Conservation (phyloP, 2,888 invertebrate genomes). For the Nephrotoma flavescens region DNA sequence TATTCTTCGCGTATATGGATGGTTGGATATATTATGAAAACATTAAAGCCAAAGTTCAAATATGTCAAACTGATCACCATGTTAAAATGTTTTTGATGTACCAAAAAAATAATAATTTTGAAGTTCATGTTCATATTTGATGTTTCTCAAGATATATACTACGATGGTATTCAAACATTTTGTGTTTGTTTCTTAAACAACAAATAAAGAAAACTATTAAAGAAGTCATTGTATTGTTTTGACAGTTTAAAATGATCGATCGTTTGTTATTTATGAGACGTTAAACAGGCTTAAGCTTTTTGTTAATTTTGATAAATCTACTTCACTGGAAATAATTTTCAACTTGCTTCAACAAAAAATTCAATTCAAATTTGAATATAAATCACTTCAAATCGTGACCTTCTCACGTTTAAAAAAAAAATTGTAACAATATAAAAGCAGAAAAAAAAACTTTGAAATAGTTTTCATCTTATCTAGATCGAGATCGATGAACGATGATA, state of each 20-base stretch:
- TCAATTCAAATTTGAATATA: background rate
- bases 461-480: background rate
- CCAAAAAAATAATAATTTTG: background rate
- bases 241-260: background rate
- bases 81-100: background rate
- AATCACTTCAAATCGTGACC: background rate
- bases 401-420: background rate
- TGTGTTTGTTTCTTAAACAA: background rate
- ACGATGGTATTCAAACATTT: background rate
- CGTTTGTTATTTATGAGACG: background rate
- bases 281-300: background rate
- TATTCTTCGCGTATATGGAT: background rate
- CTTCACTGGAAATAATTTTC: background rate
- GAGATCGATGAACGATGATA: background rate
- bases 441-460: background rate
- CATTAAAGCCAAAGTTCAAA: background rate
- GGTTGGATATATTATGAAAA: background rate
- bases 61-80: background rate
- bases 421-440: background rate
- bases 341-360: background rate
- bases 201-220: background rate
- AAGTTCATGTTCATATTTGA: background rate
- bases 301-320: background rate
- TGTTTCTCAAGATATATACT: background rate
- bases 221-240: background rate